These are phyloP conservation scores for Drosophila lowei DNA, from an alignment of 1,140 invertebrate genomes.

Conservation along the genomic window DNA sequence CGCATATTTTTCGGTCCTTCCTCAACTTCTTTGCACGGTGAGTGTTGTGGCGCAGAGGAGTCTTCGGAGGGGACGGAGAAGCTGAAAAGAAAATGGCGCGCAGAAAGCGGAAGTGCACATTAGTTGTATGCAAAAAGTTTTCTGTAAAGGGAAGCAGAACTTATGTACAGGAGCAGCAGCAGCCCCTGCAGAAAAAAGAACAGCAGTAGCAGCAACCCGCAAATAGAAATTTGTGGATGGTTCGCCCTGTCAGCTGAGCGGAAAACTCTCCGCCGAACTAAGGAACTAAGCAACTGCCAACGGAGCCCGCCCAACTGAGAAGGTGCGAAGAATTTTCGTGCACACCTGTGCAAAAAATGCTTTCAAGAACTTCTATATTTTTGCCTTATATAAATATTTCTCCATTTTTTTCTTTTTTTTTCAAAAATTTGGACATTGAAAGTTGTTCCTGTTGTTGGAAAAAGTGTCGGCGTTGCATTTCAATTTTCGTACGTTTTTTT, in stretches of 20 bases:
- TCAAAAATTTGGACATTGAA: slow-evolving; percentile 61
- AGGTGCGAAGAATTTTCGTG: slow-evolving; percentile 69
- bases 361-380: slow-evolving; percentile 73
- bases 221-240: slow-evolving; percentile 73
- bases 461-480: slow-evolving; percentile 41
- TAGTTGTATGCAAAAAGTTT: slow-evolving; percentile 78
- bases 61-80: slow-evolving; percentile 17
- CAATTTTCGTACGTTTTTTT: slow-evolving; percentile 53
- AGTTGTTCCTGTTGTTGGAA: slow-evolving; percentile 42
- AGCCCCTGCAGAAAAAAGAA: slow-evolving; percentile 33
- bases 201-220: slow-evolving; percentile 12
- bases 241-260: slow-evolving; percentile 63
- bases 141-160: slow-evolving; percentile 54
- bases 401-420: slow-evolving; percentile 18
- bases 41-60: slow-evolving; percentile 16
- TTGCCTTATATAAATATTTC: slow-evolving; percentile 15
- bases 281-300: slow-evolving; percentile 51
- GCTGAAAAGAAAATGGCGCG: slow-evolving; percentile 69
- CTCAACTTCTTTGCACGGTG: slow-evolving; percentile 13
- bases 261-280: slow-evolving; percentile 47
- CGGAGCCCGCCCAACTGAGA: slow-evolving; percentile 32
- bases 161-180: slow-evolving; percentile 37
- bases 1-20: slow-evolving; percentile 68
- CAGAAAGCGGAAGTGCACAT: slow-evolving; percentile 75
- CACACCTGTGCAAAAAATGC: slow-evolving; percentile 74